These are phyloP conservation scores for Canis aureus DNA, from an alignment of 2,113 vertebrate genomes.

Conservation along the genomic window DNA sequence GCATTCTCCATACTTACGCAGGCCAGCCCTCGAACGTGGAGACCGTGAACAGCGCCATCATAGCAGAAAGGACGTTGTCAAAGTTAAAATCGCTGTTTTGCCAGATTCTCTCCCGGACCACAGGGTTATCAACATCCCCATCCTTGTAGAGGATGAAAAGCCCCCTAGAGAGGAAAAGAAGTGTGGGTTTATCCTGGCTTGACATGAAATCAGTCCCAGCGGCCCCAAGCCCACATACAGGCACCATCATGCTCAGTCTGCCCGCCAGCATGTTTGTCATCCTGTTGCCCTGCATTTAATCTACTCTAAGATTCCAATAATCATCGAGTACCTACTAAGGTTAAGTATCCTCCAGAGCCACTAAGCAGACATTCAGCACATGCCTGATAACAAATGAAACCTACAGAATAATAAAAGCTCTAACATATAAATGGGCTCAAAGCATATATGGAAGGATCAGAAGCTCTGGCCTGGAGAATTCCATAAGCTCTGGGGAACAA, in stretches of 20 bases:
- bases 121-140: slow-evolving; percentile 95
- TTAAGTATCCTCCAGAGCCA: not conserved
- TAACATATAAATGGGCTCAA: not conserved
- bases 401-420: not conserved
- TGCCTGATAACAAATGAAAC: not conserved
- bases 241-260: fast-evolving
- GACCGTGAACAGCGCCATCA: slow-evolving; percentile 99
- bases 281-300: not conserved
- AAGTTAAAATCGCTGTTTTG: slow-evolving; percentile 99
- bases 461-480: not conserved
- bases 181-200: not conserved
- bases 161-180: slow-evolving; percentile 87
- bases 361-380: not conserved
- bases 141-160: slow-evolving; percentile 98
- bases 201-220: not conserved
- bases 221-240: not conserved
- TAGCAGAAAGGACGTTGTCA: slow-evolving; percentile 98
- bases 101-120: slow-evolving; percentile 95
- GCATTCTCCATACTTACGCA: slow-evolving; percentile 89
- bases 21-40: slow-evolving; percentile 99
- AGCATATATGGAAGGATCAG: not conserved
- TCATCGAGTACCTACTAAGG: not conserved
- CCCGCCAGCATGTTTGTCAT: not conserved
- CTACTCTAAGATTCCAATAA: not conserved
- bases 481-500: not conserved